phyloP scores from a whole-genome alignment of 2,888 invertebrate species.

The Oscheius onirici region DNA sequence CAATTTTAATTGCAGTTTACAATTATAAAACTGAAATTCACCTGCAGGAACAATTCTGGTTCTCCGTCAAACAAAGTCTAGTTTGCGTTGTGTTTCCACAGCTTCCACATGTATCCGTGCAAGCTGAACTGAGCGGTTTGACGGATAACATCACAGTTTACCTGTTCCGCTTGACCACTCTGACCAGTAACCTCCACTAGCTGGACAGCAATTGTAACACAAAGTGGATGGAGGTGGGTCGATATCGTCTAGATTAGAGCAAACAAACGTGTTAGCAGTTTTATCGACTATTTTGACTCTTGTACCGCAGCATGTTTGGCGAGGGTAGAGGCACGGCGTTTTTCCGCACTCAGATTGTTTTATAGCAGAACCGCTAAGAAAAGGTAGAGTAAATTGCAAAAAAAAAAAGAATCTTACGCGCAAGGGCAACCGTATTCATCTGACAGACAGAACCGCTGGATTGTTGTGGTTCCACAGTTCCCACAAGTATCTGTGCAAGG shows the following conservation, averaged over 20 bases:
- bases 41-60: conserved; percentile 26
- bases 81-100: conserved; percentile 23
- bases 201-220: conserved; percentile 30
- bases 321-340: conserved; percentile 38
- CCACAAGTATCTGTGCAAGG: conserved; percentile 32
- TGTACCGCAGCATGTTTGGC: conserved; percentile 43
- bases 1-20: conserved; percentile 22
- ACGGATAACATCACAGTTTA: background rate
- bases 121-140: background rate
- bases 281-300: conserved; percentile 40
- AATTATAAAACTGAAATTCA: conserved; percentile 20
- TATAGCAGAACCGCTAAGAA: conserved; percentile 41
- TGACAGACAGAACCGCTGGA: conserved; percentile 40
- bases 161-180: conserved; percentile 17
- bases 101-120: background rate
- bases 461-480: conserved; percentile 31
- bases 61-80: conserved; percentile 18
- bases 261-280: conserved; percentile 9
- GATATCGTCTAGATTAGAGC: conserved; percentile 4
- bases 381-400: background rate
- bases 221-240: conserved; percentile 12
- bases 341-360: conserved; percentile 47
- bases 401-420: conserved; percentile 34
- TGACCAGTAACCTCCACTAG: conserved; percentile 22
- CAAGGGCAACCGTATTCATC: conserved; percentile 39